Conservation (phyloP, 2,797 vertebrate species). For the Poecilia picta region DNA sequence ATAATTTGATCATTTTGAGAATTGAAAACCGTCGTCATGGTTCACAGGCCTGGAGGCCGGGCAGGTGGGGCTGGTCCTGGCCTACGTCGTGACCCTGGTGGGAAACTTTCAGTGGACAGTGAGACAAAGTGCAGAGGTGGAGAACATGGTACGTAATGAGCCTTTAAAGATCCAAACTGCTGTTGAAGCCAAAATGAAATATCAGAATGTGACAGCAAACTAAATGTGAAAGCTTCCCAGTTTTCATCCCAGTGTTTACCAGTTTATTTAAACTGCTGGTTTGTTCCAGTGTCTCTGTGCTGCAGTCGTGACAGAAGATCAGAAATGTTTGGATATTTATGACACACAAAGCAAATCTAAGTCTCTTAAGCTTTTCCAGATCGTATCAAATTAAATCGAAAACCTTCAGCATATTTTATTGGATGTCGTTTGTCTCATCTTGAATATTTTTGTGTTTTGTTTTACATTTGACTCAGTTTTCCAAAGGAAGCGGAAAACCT, state of each 20-base stretch:
- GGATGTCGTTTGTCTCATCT: too few relatives aligned
- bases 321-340: neutral
- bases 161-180: neutral
- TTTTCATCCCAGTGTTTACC: neutral
- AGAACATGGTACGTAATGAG: conserved; percentile 86
- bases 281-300: neutral
- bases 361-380: neutral
- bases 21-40: neutral
- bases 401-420: neutral
- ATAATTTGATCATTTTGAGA: too few relatives aligned
- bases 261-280: neutral
- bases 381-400: neutral
- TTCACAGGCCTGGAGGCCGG: conserved; percentile 84
- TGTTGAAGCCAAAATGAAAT: neutral
- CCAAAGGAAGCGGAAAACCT: too few relatives aligned
- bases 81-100: conserved; percentile 89
- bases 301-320: neutral
- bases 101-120: conserved; percentile 97
- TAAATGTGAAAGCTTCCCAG: neutral
- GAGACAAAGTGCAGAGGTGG: conserved; percentile 92
- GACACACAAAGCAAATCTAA: neutral
- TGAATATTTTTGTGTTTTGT: too few relatives aligned
- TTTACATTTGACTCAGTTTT: too few relatives aligned
- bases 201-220: neutral
- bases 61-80: conserved; percentile 89